Evolutionary conservation across 2,113 vertebrate species (phyloP), one percentile per base, ranked within the genome.

Genomic region (Psittacula cyanocephala): DNA sequence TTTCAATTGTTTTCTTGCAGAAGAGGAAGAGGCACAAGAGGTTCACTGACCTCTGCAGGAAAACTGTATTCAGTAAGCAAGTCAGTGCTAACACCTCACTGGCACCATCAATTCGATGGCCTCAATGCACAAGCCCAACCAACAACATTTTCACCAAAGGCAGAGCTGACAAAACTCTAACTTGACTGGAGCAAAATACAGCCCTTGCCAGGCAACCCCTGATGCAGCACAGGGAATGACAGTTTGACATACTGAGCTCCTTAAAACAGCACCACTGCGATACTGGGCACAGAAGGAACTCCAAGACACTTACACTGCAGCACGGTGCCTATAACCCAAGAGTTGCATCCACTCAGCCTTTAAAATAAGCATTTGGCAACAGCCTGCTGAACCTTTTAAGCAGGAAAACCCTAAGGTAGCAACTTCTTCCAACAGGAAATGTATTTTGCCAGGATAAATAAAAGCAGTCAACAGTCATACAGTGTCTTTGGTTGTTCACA

Each of bases 391-490:
- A 52, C 14, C 13, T 91, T 87, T 85, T 19, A 79, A 28, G 67
- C 49, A 87, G 93, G 68, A 83, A 93, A 89, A 81, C 18, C 41
- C 63, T 63, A 67, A 57, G n/a, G 46, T 28, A 12, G 69, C 39
- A 78, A 64, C 29, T 82, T 72, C 20, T 90, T 74, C 79, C 35
- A 81, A 31, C 28, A 68, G 43, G 77, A 81, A 80, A 53, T 59
- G 13, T 47, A 63, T 68, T 94, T 71, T 71, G 43, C 35, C 41
- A 52, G 64, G 39, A 81, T 39, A 91, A 96, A 77, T 41, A 86
- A 70, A 81, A 80, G 28, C 63, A 85, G 37, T 41, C 71, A 94
- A 44, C 41, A 81, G 25, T 25, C 41, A 82, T 4, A 1, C 10
- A 20, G 37, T 18, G 52, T 11, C 67, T 64, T 37, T 52, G 59